phyloP scores from a whole-genome alignment of 2,113 vertebrate genomes.

The Heterotis niloticus region DNA sequence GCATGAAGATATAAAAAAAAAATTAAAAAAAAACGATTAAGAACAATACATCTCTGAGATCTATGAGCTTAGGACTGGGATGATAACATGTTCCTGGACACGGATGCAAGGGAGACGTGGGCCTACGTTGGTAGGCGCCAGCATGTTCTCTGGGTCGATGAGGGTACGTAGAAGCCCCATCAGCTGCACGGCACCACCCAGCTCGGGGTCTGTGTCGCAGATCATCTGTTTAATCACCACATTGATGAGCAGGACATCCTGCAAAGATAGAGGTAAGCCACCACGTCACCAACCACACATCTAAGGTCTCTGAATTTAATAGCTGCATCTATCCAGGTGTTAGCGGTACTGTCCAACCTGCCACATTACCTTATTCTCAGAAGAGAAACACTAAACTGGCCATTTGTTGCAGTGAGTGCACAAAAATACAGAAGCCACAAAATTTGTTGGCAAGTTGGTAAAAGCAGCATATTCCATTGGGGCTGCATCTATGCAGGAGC shows the following conservation, averaged over 20 bases:
- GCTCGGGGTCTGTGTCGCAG: slow-evolving; percentile 93
- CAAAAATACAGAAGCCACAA: too few relatives aligned
- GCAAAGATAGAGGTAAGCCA: slow-evolving; percentile 26
- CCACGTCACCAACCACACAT: not conserved
- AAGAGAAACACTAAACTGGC: too few relatives aligned
- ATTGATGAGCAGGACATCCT: slow-evolving; percentile 98
- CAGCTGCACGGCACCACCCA: slow-evolving; percentile 93
- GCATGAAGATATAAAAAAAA: slow-evolving; percentile 22
- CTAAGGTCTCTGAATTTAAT: not conserved
- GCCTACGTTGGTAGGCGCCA: slow-evolving; percentile 90
- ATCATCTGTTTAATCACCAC: slow-evolving; percentile 99
- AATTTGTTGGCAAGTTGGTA: too few relatives aligned
- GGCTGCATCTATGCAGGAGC: too few relatives aligned
- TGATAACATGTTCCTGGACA: too few relatives aligned
- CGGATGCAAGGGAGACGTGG: not conserved
- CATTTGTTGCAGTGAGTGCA: too few relatives aligned
- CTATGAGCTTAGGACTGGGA: too few relatives aligned
- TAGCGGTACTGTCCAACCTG: not conserved
- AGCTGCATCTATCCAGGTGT: not conserved
- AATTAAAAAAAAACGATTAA: not conserved
- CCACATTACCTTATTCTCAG: too few relatives aligned
- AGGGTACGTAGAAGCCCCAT: slow-evolving; percentile 96
- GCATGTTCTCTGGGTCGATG: slow-evolving; percentile 97
- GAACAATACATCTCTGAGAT: too few relatives aligned
- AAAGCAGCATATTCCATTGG: too few relatives aligned